Evolutionary conservation across 2,888 invertebrate species (phyloP).

Genomic region (Dryobota labecula): DNA sequence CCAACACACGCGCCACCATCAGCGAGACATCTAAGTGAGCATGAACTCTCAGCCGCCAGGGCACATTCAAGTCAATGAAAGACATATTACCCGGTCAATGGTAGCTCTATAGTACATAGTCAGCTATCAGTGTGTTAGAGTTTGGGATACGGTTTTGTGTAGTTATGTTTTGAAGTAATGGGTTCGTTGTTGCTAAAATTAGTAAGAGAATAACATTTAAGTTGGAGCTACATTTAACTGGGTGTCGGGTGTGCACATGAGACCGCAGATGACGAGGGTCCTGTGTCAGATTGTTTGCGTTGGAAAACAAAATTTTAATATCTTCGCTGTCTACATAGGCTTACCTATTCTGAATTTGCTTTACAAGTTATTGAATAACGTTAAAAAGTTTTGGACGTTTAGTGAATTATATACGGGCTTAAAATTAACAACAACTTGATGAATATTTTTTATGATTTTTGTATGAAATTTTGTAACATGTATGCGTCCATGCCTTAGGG

Average conservation of each 20-base stretch:
- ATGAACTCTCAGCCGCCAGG: too few species aligned
- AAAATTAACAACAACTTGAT: constrained; percentile 32
- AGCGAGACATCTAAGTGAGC: too few species aligned
- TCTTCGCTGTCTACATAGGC: constrained; percentile 73
- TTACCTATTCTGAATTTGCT: constrained; percentile 73
- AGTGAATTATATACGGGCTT: constrained; percentile 43
- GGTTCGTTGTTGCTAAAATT: constrained; percentile 44
- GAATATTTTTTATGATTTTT: constrained; percentile 12
- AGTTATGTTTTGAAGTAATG: constrained; percentile 22
- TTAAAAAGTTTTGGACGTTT: constrained; percentile 59
- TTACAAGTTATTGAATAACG: constrained; percentile 64
- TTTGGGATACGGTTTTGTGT: constrained; percentile 24
- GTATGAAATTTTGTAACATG: constrained; percentile 2
- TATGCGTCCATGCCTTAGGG: background rate
- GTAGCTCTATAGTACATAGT: too few species aligned
- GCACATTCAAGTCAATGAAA: too few species aligned
- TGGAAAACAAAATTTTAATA: constrained; percentile 82
- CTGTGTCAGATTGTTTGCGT: constrained; percentile 74
- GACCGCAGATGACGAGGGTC: constrained; percentile 82
- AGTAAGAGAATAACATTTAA: constrained; percentile 66
- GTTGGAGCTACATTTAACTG: constrained; percentile 74
- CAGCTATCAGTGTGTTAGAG: constrained; percentile 23
- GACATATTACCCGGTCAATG: too few species aligned
- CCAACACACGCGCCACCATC: too few species aligned
- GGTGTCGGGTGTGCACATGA: constrained; percentile 78